phyloP scores from a whole-genome alignment of 2,113 vertebrate genomes.

The Loxodonta africana region DNA sequence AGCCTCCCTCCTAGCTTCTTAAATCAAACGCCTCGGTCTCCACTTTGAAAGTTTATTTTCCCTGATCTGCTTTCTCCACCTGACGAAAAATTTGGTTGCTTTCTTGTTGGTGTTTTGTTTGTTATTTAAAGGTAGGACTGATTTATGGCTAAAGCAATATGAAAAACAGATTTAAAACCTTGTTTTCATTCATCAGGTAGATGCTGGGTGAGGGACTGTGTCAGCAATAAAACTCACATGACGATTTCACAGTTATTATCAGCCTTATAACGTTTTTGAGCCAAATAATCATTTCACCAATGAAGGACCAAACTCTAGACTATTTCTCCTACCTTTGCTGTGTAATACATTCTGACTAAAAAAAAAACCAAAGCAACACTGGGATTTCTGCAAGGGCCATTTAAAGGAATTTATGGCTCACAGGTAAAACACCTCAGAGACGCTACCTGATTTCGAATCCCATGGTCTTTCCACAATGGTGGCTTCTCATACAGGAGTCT shows the following conservation, averaged over 20 bases:
- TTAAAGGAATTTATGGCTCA: no score
- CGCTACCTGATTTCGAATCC: neutral
- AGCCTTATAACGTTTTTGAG: neutral
- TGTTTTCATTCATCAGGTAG: neutral
- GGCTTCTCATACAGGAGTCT: no score
- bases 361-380: neutral
- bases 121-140: neutral
- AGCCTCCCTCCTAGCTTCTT: no score
- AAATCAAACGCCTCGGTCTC: neutral
- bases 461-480: rapidly evolving
- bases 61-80: neutral
- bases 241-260: neutral
- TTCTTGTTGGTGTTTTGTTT: neutral
- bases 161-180: neutral
- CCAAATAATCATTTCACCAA: neutral
- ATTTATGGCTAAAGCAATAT: neutral
- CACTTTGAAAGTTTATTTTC: neutral
- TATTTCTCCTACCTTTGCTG: neutral
- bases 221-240: rapidly evolving
- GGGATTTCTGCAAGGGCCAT: neutral
- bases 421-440: no score
- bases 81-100: neutral
- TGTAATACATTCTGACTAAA: neutral
- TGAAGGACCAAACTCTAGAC: neutral
- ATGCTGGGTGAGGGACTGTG: neutral